Percentiles rank a stretch among this genome's conserved stretches.
phyloP scores from a whole-genome alignment of 2,888 invertebrate genomes.

The Autographa pulchrina region DNA sequence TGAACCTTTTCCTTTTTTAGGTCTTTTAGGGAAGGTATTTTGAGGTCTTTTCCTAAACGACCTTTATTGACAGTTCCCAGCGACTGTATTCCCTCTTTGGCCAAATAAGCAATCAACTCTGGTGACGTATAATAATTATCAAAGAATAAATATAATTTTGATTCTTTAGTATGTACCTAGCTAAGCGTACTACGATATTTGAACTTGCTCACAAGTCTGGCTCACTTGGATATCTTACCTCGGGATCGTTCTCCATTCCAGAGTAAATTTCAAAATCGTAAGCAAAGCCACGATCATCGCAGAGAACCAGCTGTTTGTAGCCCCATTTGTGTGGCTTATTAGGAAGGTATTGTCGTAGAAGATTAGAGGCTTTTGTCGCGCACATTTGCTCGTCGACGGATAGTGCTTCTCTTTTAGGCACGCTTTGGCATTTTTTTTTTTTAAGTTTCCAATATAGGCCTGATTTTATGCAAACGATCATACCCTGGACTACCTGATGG shows the following conservation, averaged over 20 bases:
- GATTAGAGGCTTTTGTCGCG: conserved; percentile 40
- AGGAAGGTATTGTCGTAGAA: conserved; percentile 40
- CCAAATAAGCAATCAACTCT: neutral
- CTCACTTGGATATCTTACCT: neutral
- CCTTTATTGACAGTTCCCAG: neutral
- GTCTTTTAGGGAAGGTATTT: neutral
- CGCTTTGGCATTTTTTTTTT: neutral
- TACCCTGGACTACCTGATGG: neutral
- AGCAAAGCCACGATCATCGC: conserved; percentile 38
- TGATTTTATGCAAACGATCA: neutral
- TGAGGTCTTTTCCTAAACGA: neutral
- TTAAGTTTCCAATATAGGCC: neutral
- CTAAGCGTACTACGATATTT: neutral
- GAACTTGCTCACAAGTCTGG: neutral
- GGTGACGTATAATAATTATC: neutral
- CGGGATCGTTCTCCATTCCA: conserved; percentile 20
- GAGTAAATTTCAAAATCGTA: conserved; percentile 46
- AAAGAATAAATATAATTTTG: neutral
- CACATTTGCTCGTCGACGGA: conserved; percentile 43
- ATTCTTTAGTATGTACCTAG: neutral
- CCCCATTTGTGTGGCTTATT: conserved; percentile 48
- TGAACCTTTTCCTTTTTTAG: no score
- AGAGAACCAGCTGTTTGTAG: conserved; percentile 42
- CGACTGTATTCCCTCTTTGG: neutral
- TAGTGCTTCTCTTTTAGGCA: conserved; percentile 23